phyloP scores from a whole-genome alignment of 2,888 invertebrate genomes.

The Acanthosepion esculentum region DNA sequence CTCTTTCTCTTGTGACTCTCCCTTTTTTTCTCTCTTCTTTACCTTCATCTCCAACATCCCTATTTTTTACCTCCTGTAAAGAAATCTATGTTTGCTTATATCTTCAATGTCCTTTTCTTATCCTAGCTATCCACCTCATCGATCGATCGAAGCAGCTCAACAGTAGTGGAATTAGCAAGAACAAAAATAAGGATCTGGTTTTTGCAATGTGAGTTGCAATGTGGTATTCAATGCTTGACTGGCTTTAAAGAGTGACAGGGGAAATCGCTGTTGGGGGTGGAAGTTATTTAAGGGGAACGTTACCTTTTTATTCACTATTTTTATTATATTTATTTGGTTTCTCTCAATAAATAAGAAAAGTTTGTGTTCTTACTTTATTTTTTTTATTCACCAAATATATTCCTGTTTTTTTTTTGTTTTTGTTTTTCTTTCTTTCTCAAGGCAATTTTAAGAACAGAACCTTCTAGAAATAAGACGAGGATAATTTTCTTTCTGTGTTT shows the following conservation, averaged over 20 bases:
- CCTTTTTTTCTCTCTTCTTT: neutral
- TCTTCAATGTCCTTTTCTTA: neutral
- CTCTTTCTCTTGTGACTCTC: too few relatives aligned
- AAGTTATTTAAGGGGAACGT: slow-evolving; percentile 12
- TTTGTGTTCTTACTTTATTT: neutral
- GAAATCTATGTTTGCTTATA: neutral
- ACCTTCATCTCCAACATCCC: neutral
- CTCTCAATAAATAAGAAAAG: slow-evolving; percentile 17
- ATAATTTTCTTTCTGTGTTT: neutral
- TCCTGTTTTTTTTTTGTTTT: neutral
- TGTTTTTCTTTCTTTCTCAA: neutral
- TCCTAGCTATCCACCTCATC: neutral
- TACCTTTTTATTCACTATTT: neutral
- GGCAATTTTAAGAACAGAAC: slow-evolving; percentile 13
- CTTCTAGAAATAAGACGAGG: slow-evolving; percentile 11
- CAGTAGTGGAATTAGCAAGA: neutral
- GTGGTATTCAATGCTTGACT: slow-evolving; percentile 33
- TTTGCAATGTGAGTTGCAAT: neutral
- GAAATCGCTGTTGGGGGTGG: neutral
- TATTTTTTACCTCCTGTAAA: neutral
- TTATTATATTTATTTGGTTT: slow-evolving; percentile 20
- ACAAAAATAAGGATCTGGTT: slow-evolving; percentile 23
- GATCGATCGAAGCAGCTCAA: neutral
- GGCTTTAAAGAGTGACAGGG: slow-evolving; percentile 33
- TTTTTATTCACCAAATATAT: neutral